These are phyloP conservation scores for Ennomos fuscantarius DNA, from an alignment of 2,888 invertebrate species.

Conservation along the genomic window DNA sequence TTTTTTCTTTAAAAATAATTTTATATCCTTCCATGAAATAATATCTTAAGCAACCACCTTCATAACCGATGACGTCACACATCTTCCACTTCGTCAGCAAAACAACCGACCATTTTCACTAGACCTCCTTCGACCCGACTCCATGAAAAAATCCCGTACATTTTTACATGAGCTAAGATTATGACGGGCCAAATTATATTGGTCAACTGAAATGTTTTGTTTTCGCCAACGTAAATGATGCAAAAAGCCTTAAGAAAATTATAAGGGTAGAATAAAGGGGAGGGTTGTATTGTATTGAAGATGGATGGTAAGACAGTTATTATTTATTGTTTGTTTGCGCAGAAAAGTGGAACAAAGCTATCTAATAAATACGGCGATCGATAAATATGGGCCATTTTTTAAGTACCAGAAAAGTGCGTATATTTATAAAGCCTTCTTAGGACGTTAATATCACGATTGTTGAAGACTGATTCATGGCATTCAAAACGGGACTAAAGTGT, in stretches of 20 bases:
- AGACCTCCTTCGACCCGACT: slow-evolving; percentile 31
- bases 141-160: slow-evolving; percentile 29
- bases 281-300: slow-evolving; percentile 45
- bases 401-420: too few species aligned
- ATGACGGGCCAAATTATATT: slow-evolving; percentile 45
- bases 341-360: slow-evolving; percentile 24
- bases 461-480: too few species aligned
- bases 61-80: slow-evolving; percentile 43
- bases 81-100: slow-evolving; percentile 48
- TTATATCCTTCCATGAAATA: too few species aligned
- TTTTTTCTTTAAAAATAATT: neutral
- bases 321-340: slow-evolving; percentile 39
- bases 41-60: slow-evolving; percentile 21
- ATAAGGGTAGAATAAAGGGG: slow-evolving; percentile 45
- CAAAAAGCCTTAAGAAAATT: slow-evolving; percentile 58
- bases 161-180: slow-evolving; percentile 28
- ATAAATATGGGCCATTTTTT: too few species aligned
- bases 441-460: too few species aligned
- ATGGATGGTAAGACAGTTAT: slow-evolving; percentile 45
- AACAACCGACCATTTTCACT: slow-evolving; percentile 39
- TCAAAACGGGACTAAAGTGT: too few species aligned
- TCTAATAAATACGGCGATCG: neutral
- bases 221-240: slow-evolving; percentile 52
- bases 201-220: slow-evolving; percentile 50
- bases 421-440: too few species aligned